Evolutionary conservation across 2,797 vertebrate species (phyloP), one percentile per base, ranked within the genome.

Genomic region (Nothura maculosa): DNA sequence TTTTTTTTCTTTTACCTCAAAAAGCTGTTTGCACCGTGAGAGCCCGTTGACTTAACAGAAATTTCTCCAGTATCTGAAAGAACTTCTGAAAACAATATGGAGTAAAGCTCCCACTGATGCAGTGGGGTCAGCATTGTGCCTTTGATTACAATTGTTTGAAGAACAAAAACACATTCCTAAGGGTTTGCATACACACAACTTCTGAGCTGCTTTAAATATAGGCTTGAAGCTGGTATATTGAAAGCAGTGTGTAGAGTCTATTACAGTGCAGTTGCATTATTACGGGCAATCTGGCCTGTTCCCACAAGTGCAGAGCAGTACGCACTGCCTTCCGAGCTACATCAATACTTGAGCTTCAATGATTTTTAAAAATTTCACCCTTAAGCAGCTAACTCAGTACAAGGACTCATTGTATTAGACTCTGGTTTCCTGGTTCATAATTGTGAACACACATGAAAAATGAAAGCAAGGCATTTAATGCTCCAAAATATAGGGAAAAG

Each of bases 111-210:
- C 87, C 63, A 87, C 90, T 69, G 87, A 77, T 57, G 85, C 63
- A 81, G 32, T 48, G 16, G 52, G 94, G 87, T 94, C 93, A 89
- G 81, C 62, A 91, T 78, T 92, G 85, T 87, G 94, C 89, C 67
- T 94, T 95, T 95, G 94, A 95, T 93, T 94, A 55, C 48, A 70
- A 61, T 58, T 89, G 67, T 94, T 94, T 91, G 89, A 95, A 95
- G 87, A 94, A 34, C 34, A 81, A 91, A 93, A 94, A 79, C 30
- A 47, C 67, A 74, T 61, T 92, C 85, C 80, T 69, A 32, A 70
- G 80, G 81, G 77, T 76, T 81, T 93, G 70, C 52, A 85, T 86
- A 50, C 84, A 79, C 30, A 40, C 36, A 48, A 58, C 28, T 92
- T 70, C 87, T 79, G 20, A 61, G 48, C 66, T 83, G 36, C 48